Conservation (phyloP, 1,140 invertebrate genomes). For the Schlechtendalia chinensis region DNA sequence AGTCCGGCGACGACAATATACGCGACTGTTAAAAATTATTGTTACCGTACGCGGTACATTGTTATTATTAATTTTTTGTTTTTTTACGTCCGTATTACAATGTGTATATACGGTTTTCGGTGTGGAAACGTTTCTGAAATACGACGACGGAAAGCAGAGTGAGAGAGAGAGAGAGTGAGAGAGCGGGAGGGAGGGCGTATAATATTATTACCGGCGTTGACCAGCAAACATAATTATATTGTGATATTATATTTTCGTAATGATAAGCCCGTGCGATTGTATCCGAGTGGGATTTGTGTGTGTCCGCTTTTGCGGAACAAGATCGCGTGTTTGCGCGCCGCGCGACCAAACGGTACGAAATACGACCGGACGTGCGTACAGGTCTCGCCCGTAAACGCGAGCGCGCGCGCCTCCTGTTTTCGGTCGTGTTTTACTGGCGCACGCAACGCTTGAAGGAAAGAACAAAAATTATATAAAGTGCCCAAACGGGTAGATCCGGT, state of each 20-base stretch:
- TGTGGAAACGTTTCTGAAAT: conserved; percentile 23
- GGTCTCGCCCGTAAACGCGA: conserved; percentile 2
- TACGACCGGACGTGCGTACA: conserved; percentile 19
- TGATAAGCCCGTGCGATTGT: conserved; percentile 33
- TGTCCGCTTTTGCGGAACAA: conserved; percentile 48
- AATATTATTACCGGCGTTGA: conserved; percentile 17
- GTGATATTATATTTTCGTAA: conserved; percentile 4
- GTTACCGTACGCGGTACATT: not conserved
- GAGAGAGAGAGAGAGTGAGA: no score
- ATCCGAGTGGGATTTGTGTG: conserved; percentile 42
- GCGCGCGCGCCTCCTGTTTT: conserved; percentile 34
- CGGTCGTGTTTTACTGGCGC: not conserved
- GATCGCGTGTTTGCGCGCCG: conserved; percentile 32
- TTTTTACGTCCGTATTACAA: conserved; percentile 5
- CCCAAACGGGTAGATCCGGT: conserved; percentile 23
- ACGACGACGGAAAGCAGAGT: not conserved
- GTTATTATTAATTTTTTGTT: no score
- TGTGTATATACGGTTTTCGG: not conserved
- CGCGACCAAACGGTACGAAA: conserved; percentile 1
- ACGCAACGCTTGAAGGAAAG: conserved; percentile 1
- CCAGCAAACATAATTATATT: conserved; percentile 36
- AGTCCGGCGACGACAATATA: not conserved
- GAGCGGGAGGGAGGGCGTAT: no score
- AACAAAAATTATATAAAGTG: not conserved
- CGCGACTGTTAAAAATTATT: not conserved